phyloP scores from a whole-genome alignment of 1,140 invertebrate genomes.

The Hyposmocoma kahamanoa region DNA sequence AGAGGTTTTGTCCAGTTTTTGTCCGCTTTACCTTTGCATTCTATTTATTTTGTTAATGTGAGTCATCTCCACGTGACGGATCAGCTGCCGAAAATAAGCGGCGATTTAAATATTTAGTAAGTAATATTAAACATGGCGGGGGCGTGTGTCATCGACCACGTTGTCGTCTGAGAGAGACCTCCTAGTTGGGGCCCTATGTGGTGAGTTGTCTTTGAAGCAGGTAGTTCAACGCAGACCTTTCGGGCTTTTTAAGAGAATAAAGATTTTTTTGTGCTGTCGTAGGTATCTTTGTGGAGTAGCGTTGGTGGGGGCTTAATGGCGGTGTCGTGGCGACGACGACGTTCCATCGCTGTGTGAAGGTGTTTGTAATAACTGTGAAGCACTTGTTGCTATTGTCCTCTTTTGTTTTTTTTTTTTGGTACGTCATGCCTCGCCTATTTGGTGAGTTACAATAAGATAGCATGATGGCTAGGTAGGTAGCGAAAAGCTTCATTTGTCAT shows the following conservation, averaged over 20 bases:
- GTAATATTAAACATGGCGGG: slow-evolving; percentile 18
- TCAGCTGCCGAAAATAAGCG: slow-evolving; percentile 23
- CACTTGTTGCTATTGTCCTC: slow-evolving; percentile 31
- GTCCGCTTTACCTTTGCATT: slow-evolving; percentile 7
- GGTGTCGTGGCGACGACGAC: slow-evolving; percentile 6
- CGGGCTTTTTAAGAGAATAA: no score
- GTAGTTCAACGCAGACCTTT: slow-evolving; percentile 47
- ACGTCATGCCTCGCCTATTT: no score
- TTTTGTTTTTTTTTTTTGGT: slow-evolving; percentile 15
- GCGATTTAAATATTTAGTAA: not conserved
- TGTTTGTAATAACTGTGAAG: slow-evolving; percentile 28
- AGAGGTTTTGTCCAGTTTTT: no score
- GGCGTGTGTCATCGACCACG: slow-evolving; percentile 43
- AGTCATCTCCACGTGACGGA: slow-evolving; percentile 21
- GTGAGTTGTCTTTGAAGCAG: slow-evolving; percentile 32
- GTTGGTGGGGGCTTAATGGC: slow-evolving; percentile 27
- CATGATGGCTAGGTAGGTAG: no score
- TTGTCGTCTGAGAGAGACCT: slow-evolving; percentile 22
- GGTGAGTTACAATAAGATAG: no score
- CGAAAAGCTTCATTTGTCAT: no score
- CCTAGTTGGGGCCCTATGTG: slow-evolving; percentile 18
- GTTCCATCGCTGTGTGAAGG: slow-evolving; percentile 17
- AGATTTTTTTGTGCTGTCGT: slow-evolving; percentile 46
- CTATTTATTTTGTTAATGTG: slow-evolving; percentile 11
- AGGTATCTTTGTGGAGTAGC: slow-evolving; percentile 31